A percentile compares a stretch with the other conserved stretches of the same genome.
phyloP scores from a whole-genome alignment of 2,888 invertebrate species.

The Metellina segmentata region DNA sequence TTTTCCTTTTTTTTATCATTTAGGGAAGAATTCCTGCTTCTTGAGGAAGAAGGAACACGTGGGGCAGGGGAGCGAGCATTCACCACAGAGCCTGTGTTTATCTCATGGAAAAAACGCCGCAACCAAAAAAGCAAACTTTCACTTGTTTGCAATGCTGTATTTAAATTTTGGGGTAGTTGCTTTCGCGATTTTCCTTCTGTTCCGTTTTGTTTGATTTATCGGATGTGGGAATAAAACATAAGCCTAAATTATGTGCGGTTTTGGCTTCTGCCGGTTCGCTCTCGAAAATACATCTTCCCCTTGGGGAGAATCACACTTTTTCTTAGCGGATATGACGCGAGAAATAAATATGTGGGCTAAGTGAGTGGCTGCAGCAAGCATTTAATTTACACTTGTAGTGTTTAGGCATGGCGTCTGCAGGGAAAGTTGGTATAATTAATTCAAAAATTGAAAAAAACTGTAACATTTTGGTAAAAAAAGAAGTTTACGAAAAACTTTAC shows the following conservation, averaged over 20 bases:
- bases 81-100: conserved; percentile 60
- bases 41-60: not conserved
- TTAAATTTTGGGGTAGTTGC: conserved; percentile 67
- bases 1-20: conserved; percentile 57
- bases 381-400: too few species aligned
- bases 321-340: too few species aligned
- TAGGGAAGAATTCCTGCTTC: conserved; percentile 45
- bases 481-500: too few species aligned
- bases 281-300: too few species aligned
- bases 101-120: conserved; percentile 21
- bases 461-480: too few species aligned
- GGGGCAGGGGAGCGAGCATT: conserved; percentile 2
- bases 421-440: too few species aligned
- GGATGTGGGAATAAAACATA: conserved; percentile 67
- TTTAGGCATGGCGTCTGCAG: too few species aligned
- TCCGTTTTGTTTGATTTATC: conserved; percentile 68
- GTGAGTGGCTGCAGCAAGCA: too few species aligned
- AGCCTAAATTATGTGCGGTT: conserved; percentile 53
- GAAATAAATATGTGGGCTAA: too few species aligned
- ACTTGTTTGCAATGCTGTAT: conserved; percentile 70
- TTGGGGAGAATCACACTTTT: too few species aligned
- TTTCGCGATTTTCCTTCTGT: conserved; percentile 59
- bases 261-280: conserved; percentile 1
- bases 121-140: conserved; percentile 34
- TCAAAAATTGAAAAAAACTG: too few species aligned